phyloP scores from a whole-genome alignment of 2,888 invertebrate species.

The Orthonevra nobilis region DNA sequence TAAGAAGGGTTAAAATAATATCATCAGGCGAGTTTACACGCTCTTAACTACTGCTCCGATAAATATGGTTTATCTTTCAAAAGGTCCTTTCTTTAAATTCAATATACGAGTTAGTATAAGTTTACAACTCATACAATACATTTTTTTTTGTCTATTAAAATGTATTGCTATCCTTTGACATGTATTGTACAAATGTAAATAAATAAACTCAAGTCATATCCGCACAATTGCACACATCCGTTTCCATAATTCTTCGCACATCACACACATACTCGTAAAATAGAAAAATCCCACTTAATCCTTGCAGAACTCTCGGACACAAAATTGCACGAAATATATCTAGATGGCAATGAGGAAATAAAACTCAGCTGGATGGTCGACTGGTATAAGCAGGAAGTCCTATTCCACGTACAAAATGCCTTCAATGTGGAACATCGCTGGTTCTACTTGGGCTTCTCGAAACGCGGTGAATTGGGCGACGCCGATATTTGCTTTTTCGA shows the following conservation, averaged over 20 bases:
- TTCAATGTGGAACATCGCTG: slow-evolving; percentile 82
- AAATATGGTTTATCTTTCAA: no score
- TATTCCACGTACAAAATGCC: slow-evolving; percentile 80
- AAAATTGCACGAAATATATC: slow-evolving; percentile 78
- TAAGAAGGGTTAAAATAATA: no score
- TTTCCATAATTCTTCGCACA: slow-evolving; percentile 34
- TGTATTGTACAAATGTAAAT: not conserved
- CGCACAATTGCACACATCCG: not conserved
- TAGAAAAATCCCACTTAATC: slow-evolving; percentile 44
- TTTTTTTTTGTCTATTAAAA: no score
- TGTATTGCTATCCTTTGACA: no score
- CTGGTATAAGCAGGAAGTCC: slow-evolving; percentile 80
- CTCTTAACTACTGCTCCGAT: no score
- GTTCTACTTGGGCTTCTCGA: slow-evolving; percentile 94
- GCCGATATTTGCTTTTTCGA: slow-evolving; percentile 92
- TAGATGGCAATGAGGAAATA: slow-evolving; percentile 78
- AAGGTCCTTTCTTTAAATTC: no score
- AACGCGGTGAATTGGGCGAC: slow-evolving; percentile 86
- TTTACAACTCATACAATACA: no score
- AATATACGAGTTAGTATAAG: no score
- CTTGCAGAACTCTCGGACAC: slow-evolving; percentile 78
- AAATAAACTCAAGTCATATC: slow-evolving; percentile 2
- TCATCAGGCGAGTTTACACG: no score
- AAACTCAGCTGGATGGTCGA: slow-evolving; percentile 80
- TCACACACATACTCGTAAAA: no score